Conservation (phyloP, 1,140 invertebrate species). For the Lordiphosa mommai region DNA sequence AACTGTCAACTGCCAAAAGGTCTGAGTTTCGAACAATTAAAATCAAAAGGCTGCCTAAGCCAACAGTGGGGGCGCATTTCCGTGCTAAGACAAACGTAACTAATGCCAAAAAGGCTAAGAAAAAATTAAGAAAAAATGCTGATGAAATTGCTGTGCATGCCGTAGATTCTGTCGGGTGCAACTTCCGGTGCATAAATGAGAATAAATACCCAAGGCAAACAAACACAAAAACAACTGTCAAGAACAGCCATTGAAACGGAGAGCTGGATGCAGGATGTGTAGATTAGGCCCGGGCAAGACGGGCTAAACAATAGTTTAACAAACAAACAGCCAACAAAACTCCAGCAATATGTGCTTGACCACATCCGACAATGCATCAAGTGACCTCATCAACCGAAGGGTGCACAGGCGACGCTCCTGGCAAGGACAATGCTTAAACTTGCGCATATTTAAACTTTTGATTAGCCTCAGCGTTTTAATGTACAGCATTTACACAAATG, state of each 20-base stretch:
- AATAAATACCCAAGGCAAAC: constrained; percentile 55
- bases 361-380: constrained; percentile 53
- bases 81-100: constrained; percentile 61
- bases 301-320: constrained; percentile 64
- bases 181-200: constrained; percentile 74
- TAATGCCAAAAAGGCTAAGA: constrained; percentile 44
- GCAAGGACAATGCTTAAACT: constrained; percentile 60
- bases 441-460: constrained; percentile 77
- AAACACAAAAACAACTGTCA: constrained; percentile 50
- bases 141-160: constrained; percentile 19
- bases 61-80: constrained; percentile 5
- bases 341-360: constrained; percentile 59
- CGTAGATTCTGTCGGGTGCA: constrained; percentile 43
- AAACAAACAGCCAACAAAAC: constrained; percentile 41
- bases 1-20: constrained; percentile 57
- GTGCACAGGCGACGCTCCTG: constrained; percentile 20
- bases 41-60: constrained; percentile 36
- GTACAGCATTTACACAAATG: constrained; percentile 65
- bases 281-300: constrained; percentile 53
- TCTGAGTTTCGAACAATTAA: constrained; percentile 55
- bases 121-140: constrained; percentile 65
- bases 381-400: constrained; percentile 50
- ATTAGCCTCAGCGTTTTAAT: constrained; percentile 68
- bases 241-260: constrained; percentile 24
- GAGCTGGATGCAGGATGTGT: constrained; percentile 56